Evolutionary conservation across 2,113 vertebrate species (phyloP), one percentile per base, ranked within the genome.

Genomic region (Crotalus horridus): DNA sequence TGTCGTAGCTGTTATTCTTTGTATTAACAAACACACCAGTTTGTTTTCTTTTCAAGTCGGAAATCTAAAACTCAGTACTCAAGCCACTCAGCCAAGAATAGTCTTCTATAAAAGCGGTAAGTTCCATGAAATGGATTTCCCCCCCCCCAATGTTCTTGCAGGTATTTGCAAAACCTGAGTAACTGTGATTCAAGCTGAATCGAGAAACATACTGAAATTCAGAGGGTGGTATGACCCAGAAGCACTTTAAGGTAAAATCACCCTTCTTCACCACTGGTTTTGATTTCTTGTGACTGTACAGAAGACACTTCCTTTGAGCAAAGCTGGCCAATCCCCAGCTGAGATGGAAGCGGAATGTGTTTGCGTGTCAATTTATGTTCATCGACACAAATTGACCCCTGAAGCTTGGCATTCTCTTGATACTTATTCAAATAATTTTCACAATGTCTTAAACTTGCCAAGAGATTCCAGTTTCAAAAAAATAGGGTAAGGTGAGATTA

Each of bases 1-100:
- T 88, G 90, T 91, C 90, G 53, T 88, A 87, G 33, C 26, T 43
- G 85, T 93, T 95, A 58, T 5, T 48, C 89, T 93, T 86, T 94
- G 56, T 39, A 90, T 88, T 54, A 85, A 92, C 55, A 53, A 81
- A 91, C 48, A 6, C 91, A 91, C 10, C 23, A 87, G 13, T 2
- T 94, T 89, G 58, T 9, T 46, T 33, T 81, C 74, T 21, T 87
- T 74, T 24, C 12, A 87, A 24, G 51, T 90, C n/a, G 26, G 54
- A 59, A 61, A 53, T 2, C 81, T 15, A 48, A 46, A 23, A 39
- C 39, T 58, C 54, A 8, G 17, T 39, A 1, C n/a, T 53, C 15
- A 87, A 54, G 20, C 21, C 21, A 86, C 21, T 64, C 20, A 53
- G 13, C 53, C 88, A 86, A 43, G 23, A 90, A 74, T 4, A 12